These are phyloP conservation scores for Hypocryptadius cinnamomeus DNA, from an alignment of 2,113 vertebrate genomes.

Conservation along the genomic window DNA sequence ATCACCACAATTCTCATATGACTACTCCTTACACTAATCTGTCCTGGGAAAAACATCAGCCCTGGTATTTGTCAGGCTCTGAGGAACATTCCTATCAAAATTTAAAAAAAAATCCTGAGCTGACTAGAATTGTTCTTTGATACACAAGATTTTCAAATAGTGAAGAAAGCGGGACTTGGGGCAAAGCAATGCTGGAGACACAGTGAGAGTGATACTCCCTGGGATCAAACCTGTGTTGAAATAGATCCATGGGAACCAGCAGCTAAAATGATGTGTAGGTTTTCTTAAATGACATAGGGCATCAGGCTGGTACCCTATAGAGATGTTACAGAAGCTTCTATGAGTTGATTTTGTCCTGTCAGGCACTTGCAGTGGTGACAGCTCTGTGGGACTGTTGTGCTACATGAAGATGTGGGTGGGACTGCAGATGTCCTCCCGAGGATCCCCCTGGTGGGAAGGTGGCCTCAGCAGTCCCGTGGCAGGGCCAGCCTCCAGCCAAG, in stretches of 20 bases:
- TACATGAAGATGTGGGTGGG: neutral
- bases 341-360: neutral
- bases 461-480: accelerated
- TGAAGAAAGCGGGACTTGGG: accelerated
- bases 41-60: neutral
- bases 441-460: neutral
- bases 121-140: neutral
- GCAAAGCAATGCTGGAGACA: neutral
- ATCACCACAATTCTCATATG: neutral
- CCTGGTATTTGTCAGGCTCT: neutral
- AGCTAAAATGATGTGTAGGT: neutral
- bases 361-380: neutral
- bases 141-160: neutral
- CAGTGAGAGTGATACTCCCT: neutral
- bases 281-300: neutral
- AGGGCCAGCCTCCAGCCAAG: neutral
- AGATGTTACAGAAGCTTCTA: neutral
- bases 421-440: accelerated
- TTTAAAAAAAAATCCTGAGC: neutral
- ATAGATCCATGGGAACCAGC: neutral
- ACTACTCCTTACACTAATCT: neutral
- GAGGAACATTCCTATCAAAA: neutral
- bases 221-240: neutral
- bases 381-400: neutral
- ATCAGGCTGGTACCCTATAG: neutral